phyloP scores from a whole-genome alignment of 2,797 vertebrate genomes.

The Nyctalus aviator region DNA sequence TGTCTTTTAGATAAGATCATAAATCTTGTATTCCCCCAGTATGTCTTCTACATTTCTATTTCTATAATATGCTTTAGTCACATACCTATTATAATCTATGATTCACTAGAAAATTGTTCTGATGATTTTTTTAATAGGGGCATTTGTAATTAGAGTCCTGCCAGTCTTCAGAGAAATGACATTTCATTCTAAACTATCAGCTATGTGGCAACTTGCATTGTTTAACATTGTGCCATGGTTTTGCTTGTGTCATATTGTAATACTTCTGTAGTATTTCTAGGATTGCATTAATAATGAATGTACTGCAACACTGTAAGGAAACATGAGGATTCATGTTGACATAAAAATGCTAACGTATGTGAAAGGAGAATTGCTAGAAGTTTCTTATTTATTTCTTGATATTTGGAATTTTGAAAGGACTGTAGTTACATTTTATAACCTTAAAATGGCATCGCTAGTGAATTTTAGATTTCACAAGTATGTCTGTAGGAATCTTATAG shows the following conservation, averaged over 20 bases:
- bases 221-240: constrained; percentile 63
- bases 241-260: constrained; percentile 51
- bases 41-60: neutral
- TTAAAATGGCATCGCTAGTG: constrained; percentile 28
- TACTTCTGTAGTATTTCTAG: constrained; percentile 19
- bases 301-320: neutral
- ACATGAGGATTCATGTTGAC: constrained; percentile 42
- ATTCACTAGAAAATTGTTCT: constrained; percentile 68
- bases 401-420: neutral
- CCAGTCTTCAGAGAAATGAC: constrained; percentile 69
- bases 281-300: neutral
- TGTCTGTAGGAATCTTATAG: constrained; percentile 53
- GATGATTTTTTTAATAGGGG: constrained; percentile 64
- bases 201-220: constrained; percentile 54
- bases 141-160: constrained; percentile 71
- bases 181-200: constrained; percentile 69
- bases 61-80: constrained; percentile 4
- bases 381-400: constrained; percentile 17
- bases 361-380: constrained; percentile 27
- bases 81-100: neutral
- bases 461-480: constrained; percentile 19
- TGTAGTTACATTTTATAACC: constrained; percentile 5
- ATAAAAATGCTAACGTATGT: constrained; percentile 40
- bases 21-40: neutral
- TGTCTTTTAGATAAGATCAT: neutral